Conservation (phyloP, 2,888 invertebrate genomes). For the Pterostichus niger region DNA sequence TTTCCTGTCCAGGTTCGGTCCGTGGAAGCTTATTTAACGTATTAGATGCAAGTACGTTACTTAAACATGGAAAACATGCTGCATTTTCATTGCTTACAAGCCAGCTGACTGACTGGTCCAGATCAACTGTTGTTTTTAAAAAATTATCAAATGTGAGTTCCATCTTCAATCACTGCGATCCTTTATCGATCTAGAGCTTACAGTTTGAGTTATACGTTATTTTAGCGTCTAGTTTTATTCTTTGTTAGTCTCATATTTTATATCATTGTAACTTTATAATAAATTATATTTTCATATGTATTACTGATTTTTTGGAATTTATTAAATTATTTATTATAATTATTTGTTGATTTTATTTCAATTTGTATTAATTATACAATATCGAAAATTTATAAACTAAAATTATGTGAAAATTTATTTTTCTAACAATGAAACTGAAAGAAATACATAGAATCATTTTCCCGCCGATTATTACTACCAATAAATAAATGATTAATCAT, state of each 20-base stretch:
- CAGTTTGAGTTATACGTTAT: constrained; percentile 30
- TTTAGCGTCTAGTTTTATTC: constrained; percentile 21
- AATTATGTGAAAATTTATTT: constrained; percentile 36
- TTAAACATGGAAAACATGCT: constrained; percentile 74
- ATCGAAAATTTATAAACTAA: constrained; percentile 10
- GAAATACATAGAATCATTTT: constrained; percentile 20
- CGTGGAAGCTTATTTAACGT: constrained; percentile 66
- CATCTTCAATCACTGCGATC: constrained; percentile 45
- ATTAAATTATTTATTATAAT: constrained; percentile 29
- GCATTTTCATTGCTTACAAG: constrained; percentile 72
- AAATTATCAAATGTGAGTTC: constrained; percentile 65
- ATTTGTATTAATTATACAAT: background rate
- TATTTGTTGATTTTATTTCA: constrained; percentile 37
- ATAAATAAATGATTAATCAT: constrained; percentile 17
- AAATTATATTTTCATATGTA: constrained; percentile 21
- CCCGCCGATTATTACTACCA: constrained; percentile 15
- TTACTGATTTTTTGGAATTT: constrained; percentile 3
- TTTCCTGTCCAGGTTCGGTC: constrained; percentile 67
- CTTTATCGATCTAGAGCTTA: constrained; percentile 28
- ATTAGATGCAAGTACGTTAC: constrained; percentile 67
- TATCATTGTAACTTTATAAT: constrained; percentile 8
- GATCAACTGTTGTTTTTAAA: constrained; percentile 72
- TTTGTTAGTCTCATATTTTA: constrained; percentile 27
- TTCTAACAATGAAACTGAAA: constrained; percentile 14
- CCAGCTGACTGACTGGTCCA: constrained; percentile 76